Evolutionary conservation across 2,888 invertebrate species (phyloP).

Genomic region (Antheraea assamensis): DNA sequence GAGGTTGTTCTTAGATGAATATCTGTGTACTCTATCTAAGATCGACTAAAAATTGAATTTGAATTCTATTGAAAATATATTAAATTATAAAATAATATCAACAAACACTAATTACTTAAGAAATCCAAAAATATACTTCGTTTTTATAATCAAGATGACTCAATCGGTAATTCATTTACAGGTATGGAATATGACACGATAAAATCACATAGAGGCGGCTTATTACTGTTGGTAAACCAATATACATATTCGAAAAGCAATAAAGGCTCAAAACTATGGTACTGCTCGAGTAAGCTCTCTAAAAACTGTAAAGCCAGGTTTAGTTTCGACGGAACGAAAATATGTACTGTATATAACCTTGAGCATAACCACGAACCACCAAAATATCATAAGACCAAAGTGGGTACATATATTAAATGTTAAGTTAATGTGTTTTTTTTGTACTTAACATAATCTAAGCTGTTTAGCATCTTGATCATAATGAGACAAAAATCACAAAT

Average conservation of each 20-base stretch:
- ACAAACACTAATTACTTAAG: neutral
- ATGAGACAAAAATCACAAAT: too few species aligned
- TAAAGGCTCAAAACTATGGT: neutral
- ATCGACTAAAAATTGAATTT: too few species aligned
- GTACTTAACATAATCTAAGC: too few species aligned
- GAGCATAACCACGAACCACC: constrained; percentile 7
- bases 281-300: constrained; percentile 15
- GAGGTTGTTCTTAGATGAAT: too few species aligned
- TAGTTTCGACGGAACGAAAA: constrained; percentile 9
- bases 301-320: constrained; percentile 20
- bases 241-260: constrained; percentile 21
- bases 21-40: too few species aligned
- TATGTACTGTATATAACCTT: neutral
- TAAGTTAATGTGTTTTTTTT: neutral
- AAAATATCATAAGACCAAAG: neutral
- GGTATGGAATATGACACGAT: constrained; percentile 5
- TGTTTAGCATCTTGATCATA: too few species aligned
- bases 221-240: constrained; percentile 17
- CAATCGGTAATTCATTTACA: constrained; percentile 10
- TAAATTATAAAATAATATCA: too few species aligned
- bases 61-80: too few species aligned
- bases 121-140: neutral
- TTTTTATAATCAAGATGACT: neutral
- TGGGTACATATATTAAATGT: constrained; percentile 1
- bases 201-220: neutral